Conservation (phyloP, 1,140 invertebrate genomes). For the Eubasilissa regina region DNA sequence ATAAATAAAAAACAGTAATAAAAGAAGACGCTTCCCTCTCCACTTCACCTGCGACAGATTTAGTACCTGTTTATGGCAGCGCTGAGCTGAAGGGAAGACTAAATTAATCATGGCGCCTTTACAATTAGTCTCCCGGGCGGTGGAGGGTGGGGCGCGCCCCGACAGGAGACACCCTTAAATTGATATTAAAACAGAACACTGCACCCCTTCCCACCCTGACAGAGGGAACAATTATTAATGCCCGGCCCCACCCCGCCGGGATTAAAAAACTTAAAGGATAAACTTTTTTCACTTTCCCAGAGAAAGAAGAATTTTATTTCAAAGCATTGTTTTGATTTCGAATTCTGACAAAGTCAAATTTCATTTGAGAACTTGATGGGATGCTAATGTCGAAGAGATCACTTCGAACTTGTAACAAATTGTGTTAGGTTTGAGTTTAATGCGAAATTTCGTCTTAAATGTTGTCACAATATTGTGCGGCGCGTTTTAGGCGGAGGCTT, state of each 20-base stretch:
- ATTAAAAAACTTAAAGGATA: conserved; percentile 26
- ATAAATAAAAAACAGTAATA: not conserved
- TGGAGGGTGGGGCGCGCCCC: not conserved
- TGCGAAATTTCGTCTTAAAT: conserved; percentile 18
- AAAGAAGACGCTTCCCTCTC: not conserved
- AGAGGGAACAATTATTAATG: not conserved
- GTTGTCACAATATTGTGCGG: not conserved
- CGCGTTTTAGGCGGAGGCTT: too few relatives aligned
- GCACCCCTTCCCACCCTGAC: not conserved
- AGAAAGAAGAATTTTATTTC: conserved; percentile 21
- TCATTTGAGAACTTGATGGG: not conserved
- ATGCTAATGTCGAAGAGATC: conserved; percentile 12
- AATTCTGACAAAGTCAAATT: conserved; percentile 16
- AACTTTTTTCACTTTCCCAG: conserved; percentile 13
- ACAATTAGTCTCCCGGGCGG: conserved; percentile 13
- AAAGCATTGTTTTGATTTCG: conserved; percentile 30
- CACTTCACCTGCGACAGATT: conserved; percentile 23
- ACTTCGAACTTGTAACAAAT: not conserved
- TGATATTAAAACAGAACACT: conserved; percentile 25
- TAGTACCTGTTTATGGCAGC: conserved; percentile 19
- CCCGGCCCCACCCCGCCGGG: not conserved
- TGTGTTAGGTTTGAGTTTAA: not conserved
- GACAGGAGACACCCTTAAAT: conserved; percentile 8
- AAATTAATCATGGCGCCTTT: conserved; percentile 32
- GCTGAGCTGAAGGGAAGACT: conserved; percentile 8